Percentiles rank a stretch among this genome's conserved stretches.
These are phyloP conservation scores for Entomyzon cyanotis DNA, from an alignment of 2,113 vertebrate genomes.

Conservation along the genomic window DNA sequence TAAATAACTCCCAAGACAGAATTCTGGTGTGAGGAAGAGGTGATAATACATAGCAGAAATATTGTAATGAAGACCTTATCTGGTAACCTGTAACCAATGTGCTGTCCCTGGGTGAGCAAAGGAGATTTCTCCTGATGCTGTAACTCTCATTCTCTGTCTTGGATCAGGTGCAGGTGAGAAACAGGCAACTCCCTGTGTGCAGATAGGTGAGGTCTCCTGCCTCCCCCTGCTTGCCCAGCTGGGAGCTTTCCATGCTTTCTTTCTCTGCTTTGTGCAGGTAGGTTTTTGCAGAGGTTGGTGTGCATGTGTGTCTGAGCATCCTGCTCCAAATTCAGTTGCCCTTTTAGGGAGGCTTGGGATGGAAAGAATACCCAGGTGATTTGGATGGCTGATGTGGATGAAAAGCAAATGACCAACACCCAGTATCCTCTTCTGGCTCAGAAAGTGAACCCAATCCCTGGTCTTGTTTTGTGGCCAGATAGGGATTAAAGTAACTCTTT, in stretches of 20 bases:
- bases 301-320: not conserved
- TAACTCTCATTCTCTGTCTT: not conserved
- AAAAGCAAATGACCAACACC: not conserved
- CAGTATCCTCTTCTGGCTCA: not conserved
- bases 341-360: not conserved
- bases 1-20: conserved; percentile 79
- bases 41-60: conserved; percentile 70
- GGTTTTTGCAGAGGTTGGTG: not conserved
- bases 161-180: not conserved
- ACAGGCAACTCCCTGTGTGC: not conserved
- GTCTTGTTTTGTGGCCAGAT: not conserved
- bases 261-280: not conserved
- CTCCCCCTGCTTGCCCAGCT: not conserved
- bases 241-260: not conserved
- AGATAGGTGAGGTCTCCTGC: not conserved
- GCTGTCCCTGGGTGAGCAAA: conserved; percentile 30
- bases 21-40: conserved; percentile 66
- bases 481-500: not conserved
- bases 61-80: conserved; percentile 75
- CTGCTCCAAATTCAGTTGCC: not conserved
- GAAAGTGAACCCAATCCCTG: not conserved
- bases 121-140: not conserved
- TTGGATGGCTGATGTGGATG: not conserved
- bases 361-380: not conserved
- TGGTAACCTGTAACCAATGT: conserved; percentile 70